phyloP scores from a whole-genome alignment of 2,888 invertebrate species.

The Drosophila lacicola region DNA sequence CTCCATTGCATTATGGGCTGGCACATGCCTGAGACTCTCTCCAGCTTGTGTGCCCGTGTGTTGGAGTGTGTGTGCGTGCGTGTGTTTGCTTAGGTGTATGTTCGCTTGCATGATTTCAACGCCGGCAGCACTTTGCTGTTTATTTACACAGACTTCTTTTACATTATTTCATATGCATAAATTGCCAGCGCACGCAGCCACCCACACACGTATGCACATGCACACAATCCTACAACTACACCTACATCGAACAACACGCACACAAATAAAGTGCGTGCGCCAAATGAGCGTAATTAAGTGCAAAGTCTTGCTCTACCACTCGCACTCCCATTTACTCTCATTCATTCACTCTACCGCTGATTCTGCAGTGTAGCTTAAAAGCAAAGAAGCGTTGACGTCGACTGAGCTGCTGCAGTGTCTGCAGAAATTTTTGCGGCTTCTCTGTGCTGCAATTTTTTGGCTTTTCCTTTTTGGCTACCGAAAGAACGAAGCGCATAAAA shows the following conservation, averaged over 20 bases:
- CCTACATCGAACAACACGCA: conserved; percentile 5
- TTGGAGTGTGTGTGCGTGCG: conserved; percentile 1
- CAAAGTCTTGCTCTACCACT: conserved; percentile 32
- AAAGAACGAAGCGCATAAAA: not conserved
- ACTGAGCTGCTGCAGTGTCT: conserved; percentile 13
- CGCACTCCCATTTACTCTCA: conserved; percentile 7
- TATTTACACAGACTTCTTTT: conserved; percentile 77
- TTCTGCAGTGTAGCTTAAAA: conserved; percentile 3
- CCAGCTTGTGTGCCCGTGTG: not conserved
- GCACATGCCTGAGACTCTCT: conserved; percentile 23
- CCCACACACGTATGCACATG: conserved; percentile 31
- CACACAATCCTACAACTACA: conserved; percentile 6
- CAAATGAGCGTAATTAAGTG: conserved; percentile 66
- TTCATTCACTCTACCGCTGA: not conserved
- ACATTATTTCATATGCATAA: conserved; percentile 74
- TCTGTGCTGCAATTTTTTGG: conserved; percentile 8
- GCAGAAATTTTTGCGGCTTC: conserved; percentile 32
- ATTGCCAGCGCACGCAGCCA: conserved; percentile 58
- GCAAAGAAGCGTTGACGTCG: conserved; percentile 1
- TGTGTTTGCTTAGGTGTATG: conserved; percentile 73
- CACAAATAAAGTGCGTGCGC: conserved; percentile 54
- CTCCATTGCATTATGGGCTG: conserved; percentile 61
- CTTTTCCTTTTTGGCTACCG: not conserved
- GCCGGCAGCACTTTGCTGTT: conserved; percentile 79
- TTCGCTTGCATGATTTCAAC: conserved; percentile 71